phyloP scores from a whole-genome alignment of 1,140 invertebrate genomes.

The Adelges cooleyi region DNA sequence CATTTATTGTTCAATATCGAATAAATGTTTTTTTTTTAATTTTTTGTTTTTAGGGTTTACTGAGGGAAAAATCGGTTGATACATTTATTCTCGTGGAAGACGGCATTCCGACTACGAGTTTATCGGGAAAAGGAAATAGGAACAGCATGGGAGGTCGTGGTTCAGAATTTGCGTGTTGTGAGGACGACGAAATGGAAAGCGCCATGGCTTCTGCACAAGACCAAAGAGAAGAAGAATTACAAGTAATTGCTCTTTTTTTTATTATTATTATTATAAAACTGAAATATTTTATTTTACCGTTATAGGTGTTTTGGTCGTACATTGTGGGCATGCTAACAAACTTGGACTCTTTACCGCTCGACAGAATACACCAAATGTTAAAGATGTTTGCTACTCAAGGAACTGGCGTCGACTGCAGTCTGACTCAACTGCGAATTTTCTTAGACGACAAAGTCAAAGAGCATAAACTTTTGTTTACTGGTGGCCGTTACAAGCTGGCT shows the following conservation, averaged over 20 bases:
- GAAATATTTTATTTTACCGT: too few relatives aligned
- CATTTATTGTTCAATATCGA: background rate
- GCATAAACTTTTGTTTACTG: constrained; percentile 71
- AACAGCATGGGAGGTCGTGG: constrained; percentile 8
- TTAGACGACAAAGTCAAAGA: constrained; percentile 86
- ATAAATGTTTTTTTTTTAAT: too few relatives aligned
- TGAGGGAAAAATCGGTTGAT: constrained; percentile 63
- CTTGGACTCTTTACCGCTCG: constrained; percentile 80
- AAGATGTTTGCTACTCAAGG: constrained; percentile 88
- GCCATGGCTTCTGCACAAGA: constrained; percentile 86
- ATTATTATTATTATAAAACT: background rate
- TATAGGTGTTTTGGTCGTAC: constrained; percentile 83
- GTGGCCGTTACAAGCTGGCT: constrained; percentile 76
- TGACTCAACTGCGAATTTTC: constrained; percentile 77
- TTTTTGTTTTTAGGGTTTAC: constrained; percentile 47
- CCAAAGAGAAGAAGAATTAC: constrained; percentile 84
- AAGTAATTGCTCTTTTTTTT: constrained; percentile 46
- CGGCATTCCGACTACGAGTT: constrained; percentile 32
- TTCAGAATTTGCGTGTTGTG: constrained; percentile 20
- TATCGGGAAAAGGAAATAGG: constrained; percentile 15
- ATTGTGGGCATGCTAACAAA: constrained; percentile 95
- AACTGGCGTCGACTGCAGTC: constrained; percentile 70
- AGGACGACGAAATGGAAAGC: constrained; percentile 82
- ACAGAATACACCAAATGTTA: constrained; percentile 91
- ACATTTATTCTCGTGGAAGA: constrained; percentile 70